Evolutionary conservation across 2,113 vertebrate species (phyloP), one percentile per base, ranked within the genome.

Genomic region (Grantiella picta): DNA sequence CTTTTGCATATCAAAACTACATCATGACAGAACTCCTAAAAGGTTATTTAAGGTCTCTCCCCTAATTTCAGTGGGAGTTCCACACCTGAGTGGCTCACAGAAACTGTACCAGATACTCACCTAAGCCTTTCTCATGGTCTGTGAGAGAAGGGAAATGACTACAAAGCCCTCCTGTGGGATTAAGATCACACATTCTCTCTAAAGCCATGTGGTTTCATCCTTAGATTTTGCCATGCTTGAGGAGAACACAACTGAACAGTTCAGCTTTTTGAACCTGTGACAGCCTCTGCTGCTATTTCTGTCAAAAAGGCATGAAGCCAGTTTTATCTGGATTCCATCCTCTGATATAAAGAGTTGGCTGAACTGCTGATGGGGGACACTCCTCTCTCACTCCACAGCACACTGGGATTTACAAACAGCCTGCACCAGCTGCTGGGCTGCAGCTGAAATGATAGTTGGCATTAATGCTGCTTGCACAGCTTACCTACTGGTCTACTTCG

Each of bases 381-480:
- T 38, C 38, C 38, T 38, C 38, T 38, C 38, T 38, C 38, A 38
- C 38, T 38, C n/a, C 50, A 3, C n/a, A 44, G 70, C 0, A 0
- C 10, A 20, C 66, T 35, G 2, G 1, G 59, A 47, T 38, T 95
- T 66, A 70, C 85, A 77, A 61, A 63, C 4, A 93, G 75, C 50
- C 63, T 54, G 68, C 72, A 86, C 36, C 89, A 93, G 88, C 88
- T 96, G 91, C 18, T 64, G 86, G 60, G 80, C 92, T 86, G 75
- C 75, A 86, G 76, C 66, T 88, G 83, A 71, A 70, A 56, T 23
- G 5, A 36, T 66, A 72, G 54, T 2, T 77, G 68, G 47, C 68
- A 81, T 86, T 81, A 73, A 83, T 44, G 25, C 64, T 96, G 63
- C 85, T 91, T 88, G 66, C 56, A 52, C 38, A 80, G 82, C 66